Base-by-base conservation (phyloP, 1,140 invertebrate genomes). In the Manduca sexta region DNA sequence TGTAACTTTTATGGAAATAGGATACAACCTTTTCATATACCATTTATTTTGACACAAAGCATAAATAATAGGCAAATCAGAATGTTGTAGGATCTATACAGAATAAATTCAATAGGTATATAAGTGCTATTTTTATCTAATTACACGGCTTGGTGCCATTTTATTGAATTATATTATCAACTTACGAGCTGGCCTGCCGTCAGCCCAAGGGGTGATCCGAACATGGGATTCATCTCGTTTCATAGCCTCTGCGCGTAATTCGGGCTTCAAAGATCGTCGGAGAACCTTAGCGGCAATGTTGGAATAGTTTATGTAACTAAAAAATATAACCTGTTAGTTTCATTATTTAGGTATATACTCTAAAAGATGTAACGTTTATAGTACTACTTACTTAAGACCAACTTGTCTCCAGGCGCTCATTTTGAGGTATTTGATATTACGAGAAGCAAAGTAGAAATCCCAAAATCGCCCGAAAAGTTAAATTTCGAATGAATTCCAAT, bases 241-340 rank as follows among this genome's bases (percentile, higher is more conserved):
- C 5, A 88, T 64, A 34, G 95, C 95, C 43, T 94, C 94, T 11
- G 83, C 84, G 66, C 87, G 89, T 0, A 93, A 54, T 29, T 96
- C 92, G 0, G 89, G 65, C 80, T 96, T 97, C 48, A 98, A 75
- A 13, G 93, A 90, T 70, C 91, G 87, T 16, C 96, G 89, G 37
- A 97, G 86, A 29, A 95, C 81, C 74, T 89, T 91, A 8, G 95
- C 95, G 66, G 95, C 94, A 73, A 97, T 95, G 73, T 93, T 93
- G 17, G 95, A 97, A 76, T 95, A 98, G 86, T 95, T 94, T 81
- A 97, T 94, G 87, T 98, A 98, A 88, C 95, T 83, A 59, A 66
- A 77, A 63, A 46, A 56, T 41, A 53, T 62, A 62, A 57, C 49
- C 51, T 60, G 37, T 16, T 44, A 15, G 10, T 2, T 40, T 40